phyloP scores from a whole-genome alignment of 2,113 vertebrate species.

The Cephalopterus ornatus region DNA sequence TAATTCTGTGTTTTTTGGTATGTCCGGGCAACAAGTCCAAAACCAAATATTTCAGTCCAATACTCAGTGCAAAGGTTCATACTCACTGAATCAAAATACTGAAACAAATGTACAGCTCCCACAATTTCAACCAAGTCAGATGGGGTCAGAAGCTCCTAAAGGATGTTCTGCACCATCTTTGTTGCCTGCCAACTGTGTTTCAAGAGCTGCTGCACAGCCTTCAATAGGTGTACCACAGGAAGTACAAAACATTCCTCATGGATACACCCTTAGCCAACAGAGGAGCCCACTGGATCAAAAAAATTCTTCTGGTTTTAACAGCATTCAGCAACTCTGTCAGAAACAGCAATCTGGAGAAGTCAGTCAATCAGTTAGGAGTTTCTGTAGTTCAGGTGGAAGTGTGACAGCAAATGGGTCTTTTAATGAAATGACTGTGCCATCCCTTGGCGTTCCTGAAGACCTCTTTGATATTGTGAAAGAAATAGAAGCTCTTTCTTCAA shows the following conservation, averaged over 20 bases:
- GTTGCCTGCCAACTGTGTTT: constrained; percentile 18
- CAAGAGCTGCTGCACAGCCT: constrained; percentile 2
- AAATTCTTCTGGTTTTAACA: not conserved
- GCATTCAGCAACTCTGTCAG: constrained; percentile 44
- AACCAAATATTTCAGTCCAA: constrained; percentile 1
- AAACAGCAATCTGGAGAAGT: constrained; percentile 20
- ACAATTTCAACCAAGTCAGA: not conserved
- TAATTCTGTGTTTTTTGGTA: not conserved
- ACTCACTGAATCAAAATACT: not conserved
- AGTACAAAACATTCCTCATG: not conserved
- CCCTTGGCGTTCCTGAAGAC: not conserved
- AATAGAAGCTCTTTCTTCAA: constrained; percentile 4
- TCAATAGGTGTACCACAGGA: not conserved
- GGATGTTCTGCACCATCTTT: not conserved
- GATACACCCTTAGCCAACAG: constrained; percentile 16
- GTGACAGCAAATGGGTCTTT: not conserved
- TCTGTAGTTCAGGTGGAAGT: constrained; percentile 11
- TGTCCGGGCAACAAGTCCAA: not conserved
- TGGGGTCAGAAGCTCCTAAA: not conserved
- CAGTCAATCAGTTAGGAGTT: not conserved
- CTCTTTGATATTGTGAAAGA: constrained; percentile 24
- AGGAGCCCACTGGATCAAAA: not conserved
- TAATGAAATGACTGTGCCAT: not conserved
- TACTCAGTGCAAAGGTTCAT: constrained; percentile 16
- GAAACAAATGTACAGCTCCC: not conserved